Evolutionary conservation across 2,797 vertebrate genomes (phyloP).

Genomic region (Amniataba percoides): DNA sequence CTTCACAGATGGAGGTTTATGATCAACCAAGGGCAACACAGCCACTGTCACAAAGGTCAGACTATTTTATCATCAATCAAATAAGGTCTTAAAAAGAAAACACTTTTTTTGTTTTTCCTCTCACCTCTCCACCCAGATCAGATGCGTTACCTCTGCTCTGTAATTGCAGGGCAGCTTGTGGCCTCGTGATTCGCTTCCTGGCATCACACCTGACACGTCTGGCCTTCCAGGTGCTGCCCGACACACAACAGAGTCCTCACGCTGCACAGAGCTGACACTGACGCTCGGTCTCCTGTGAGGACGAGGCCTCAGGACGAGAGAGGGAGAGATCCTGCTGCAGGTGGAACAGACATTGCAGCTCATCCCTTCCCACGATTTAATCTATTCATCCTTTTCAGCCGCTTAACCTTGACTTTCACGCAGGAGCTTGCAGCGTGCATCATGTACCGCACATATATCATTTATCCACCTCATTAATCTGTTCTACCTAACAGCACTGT

Average conservation of each 20-base stretch:
- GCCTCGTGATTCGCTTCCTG: not conserved
- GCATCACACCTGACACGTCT: not conserved
- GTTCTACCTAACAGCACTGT: not conserved
- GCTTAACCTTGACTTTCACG: constrained; percentile 41
- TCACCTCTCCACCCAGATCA: not conserved
- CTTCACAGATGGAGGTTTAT: no score
- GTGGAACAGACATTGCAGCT: not conserved
- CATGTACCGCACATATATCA: not conserved
- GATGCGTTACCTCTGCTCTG: not conserved
- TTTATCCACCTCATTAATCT: constrained; percentile 42
- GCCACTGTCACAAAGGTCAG: no score
- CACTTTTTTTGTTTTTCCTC: not conserved
- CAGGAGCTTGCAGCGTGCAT: constrained; percentile 3
- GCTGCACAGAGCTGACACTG: constrained; percentile 33
- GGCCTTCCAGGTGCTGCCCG: constrained; percentile 16
- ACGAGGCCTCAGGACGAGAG: not conserved
- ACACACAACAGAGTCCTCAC: constrained; percentile 25
- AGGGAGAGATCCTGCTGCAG: not conserved
- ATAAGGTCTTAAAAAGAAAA: not conserved
- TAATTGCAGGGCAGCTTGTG: constrained; percentile 36
- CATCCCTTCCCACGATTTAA: not conserved
- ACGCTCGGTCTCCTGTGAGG: constrained; percentile 17
- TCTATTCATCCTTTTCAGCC: constrained; percentile 15
- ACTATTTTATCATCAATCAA: no score
- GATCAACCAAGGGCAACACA: no score